A percentile compares a stretch with the other conserved stretches of the same genome.
These are phyloP conservation scores for Bubo blakistoni DNA, from an alignment of 2,113 vertebrate species.

Conservation along the genomic window DNA sequence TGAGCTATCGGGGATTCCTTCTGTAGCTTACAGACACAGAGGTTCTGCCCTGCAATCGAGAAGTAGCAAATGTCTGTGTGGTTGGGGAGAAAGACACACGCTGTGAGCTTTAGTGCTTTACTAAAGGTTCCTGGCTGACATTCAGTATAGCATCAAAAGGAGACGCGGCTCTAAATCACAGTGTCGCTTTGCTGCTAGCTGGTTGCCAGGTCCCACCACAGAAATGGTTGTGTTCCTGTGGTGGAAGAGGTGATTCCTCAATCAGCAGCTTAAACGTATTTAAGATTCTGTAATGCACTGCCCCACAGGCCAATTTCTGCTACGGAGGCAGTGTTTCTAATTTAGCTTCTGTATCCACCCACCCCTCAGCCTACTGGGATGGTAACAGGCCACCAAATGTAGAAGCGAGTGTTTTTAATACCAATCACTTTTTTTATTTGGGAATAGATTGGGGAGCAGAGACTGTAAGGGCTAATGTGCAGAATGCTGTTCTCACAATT, in stretches of 20 bases:
- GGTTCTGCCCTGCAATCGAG: neutral
- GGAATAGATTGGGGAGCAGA: neutral
- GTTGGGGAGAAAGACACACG: neutral
- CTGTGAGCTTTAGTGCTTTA: neutral
- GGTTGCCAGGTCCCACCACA: neutral
- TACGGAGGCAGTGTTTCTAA: neutral
- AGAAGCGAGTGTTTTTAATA: neutral
- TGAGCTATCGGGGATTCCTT: neutral
- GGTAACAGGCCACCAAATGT: neutral
- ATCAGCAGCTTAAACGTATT: neutral
- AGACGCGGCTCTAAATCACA: neutral
- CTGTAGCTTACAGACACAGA: neutral
- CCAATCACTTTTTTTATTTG: fast-evolving
- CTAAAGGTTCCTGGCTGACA: neutral
- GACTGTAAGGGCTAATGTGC: neutral
- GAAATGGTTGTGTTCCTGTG: neutral
- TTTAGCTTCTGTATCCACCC: neutral
- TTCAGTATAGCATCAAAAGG: neutral
- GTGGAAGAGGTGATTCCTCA: neutral
- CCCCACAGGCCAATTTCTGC: neutral
- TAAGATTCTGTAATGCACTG: neutral
- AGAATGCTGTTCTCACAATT: no score
- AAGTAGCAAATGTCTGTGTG: neutral
- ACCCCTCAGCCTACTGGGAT: neutral
- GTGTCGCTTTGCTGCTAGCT: neutral